Evolutionary conservation across 2,113 vertebrate genomes (phyloP), one percentile per base, ranked within the genome.

Genomic region (western clawed frog (Xenopus tropicalis)): DNA sequence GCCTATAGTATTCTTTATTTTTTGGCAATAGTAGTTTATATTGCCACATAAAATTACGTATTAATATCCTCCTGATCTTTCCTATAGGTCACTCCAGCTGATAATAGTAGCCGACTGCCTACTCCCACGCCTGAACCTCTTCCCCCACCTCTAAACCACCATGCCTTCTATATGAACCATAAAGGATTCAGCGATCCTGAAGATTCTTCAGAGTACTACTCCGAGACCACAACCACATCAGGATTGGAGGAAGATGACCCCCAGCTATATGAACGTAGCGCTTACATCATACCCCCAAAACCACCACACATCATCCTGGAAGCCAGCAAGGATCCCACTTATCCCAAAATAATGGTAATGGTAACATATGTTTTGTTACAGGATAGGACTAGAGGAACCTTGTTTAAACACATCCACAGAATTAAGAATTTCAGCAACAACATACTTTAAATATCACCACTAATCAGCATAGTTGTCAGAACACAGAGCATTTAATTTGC

Each of bases 241-340:
- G 91, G 91, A 20, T 83, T 87, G 1, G 88, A 86, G 19, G 83
- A 92, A 71, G 86, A 89, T 29, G 86, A 83, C 21, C 86, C 83
- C 62, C 87, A 86, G 69, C 86, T 88, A 82, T 88, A 86, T 54
- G 90, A 88, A 75, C 80, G 77, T 22, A 85, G 81, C 44, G 44
- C 84, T 0, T 90, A 90, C 80, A 82, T 86, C 1, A 78, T 88
- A 52, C 83, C 90, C 0, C 82, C 87, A 0, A 16, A 80, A 54
- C 88, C 89, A 0, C 91, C 91, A 70, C 90, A 86, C 72, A 91
- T 93, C 75, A 86, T 95, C 21, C 85, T 94, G 73, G 93, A 95
- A 80, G 90, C 94, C 14, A 92, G 90, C 88, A 92, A 91, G 80
- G 90, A 91, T 77, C 91, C 91, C 71, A 90, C 84, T 78, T 94